These are phyloP conservation scores for Albula glossodonta DNA, from an alignment of 2,113 vertebrate genomes.

Conservation along the genomic window DNA sequence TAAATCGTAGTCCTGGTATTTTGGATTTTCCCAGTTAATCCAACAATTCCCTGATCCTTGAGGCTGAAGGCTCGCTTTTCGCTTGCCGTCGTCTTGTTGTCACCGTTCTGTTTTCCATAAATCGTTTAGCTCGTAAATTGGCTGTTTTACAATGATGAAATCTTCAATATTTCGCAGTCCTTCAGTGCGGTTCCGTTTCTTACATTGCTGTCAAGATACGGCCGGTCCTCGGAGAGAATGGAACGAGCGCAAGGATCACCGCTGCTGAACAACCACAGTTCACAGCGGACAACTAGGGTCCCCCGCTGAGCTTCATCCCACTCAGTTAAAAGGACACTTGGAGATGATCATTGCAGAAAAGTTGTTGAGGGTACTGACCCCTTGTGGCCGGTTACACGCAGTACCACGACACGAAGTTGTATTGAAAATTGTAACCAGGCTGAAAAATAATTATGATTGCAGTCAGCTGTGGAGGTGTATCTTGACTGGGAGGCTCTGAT, in stretches of 20 bases:
- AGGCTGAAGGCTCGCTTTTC: background rate
- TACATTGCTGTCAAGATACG: background rate
- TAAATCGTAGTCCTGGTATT: background rate
- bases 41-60: background rate
- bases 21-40: conserved; percentile 36
- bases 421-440: background rate
- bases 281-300: background rate
- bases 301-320: background rate
- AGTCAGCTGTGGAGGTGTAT: background rate
- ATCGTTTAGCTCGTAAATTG: background rate
- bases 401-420: background rate
- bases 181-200: background rate
- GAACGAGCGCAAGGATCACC: background rate
- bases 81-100: background rate
- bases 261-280: background rate
- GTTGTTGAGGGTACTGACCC: background rate
- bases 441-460: background rate
- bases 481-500: background rate
- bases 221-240: background rate
- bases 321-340: background rate
- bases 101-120: background rate
- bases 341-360: background rate
- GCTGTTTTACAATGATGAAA: background rate
- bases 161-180: conserved; percentile 1
- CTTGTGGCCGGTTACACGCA: background rate